Percentiles rank a stretch among this genome's conserved stretches.
Evolutionary conservation across 1,140 invertebrate species (phyloP).

Genomic region (Battus philenor): DNA sequence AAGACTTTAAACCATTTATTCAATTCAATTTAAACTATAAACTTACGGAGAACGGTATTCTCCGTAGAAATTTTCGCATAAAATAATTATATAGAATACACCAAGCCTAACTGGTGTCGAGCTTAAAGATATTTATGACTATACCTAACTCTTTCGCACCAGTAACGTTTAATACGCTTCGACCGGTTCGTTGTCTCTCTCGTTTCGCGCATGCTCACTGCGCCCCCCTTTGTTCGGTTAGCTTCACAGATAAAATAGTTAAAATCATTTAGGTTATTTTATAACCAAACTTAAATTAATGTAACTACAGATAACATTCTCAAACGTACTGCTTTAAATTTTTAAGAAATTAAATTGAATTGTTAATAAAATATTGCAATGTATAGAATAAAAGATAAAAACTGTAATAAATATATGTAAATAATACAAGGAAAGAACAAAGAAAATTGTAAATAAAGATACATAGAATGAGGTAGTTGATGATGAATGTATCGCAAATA

Average conservation of each 20-base stretch:
- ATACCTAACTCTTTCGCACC: constrained; percentile 19
- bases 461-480: no score
- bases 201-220: constrained; percentile 24
- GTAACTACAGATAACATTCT: not conserved
- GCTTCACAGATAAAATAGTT: constrained; percentile 17
- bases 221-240: constrained; percentile 25
- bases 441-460: no score
- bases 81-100: constrained; percentile 12
- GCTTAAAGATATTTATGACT: constrained; percentile 29
- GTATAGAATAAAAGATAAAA: no score
- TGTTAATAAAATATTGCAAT: no score
- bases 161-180: constrained; percentile 14
- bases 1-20: no score
- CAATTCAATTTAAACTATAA: no score
- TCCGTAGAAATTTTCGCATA: constrained; percentile 1
- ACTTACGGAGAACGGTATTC: no score
- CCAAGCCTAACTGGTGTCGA: not conserved
- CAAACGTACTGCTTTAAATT: not conserved
- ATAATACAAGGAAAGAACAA: no score
- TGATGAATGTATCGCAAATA: no score
- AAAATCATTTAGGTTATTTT: constrained; percentile 1
- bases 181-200: constrained; percentile 27
- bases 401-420: no score
- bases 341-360: no score
- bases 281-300: not conserved